Evolutionary conservation across 2,113 vertebrate genomes (phyloP).

Genomic region (Corythornis madagascariensis): DNA sequence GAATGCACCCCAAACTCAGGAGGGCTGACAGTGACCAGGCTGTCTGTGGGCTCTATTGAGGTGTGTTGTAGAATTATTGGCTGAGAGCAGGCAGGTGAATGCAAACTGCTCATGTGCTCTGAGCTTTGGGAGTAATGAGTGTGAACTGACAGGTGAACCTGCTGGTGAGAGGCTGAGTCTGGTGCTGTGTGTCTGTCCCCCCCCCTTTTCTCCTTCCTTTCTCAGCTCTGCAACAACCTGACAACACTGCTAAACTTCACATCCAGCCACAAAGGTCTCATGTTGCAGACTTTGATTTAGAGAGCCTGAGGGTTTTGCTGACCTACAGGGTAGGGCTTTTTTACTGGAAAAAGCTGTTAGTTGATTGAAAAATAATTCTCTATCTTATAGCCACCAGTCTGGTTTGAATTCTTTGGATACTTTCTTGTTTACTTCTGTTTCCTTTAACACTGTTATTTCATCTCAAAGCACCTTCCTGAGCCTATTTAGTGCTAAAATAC

Average conservation of each 20-base stretch:
- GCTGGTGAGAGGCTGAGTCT: not conserved
- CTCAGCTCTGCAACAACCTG: not conserved
- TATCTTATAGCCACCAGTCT: not conserved
- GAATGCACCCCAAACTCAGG: not conserved
- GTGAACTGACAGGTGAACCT: not conserved
- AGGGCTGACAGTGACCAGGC: not conserved
- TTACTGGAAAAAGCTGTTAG: not conserved
- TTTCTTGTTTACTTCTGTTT: slow-evolving; percentile 25
- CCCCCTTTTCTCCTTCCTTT: not conserved
- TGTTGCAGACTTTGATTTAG: not conserved
- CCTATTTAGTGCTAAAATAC: not conserved
- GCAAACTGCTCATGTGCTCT: not conserved
- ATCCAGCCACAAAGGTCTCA: not conserved
- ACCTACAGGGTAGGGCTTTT: not conserved
- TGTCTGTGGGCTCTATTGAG: not conserved
- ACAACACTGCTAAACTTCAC: not conserved
- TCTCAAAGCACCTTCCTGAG: not conserved
- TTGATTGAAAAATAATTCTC: not conserved
- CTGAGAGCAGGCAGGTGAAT: not conserved
- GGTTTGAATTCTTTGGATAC: not conserved
- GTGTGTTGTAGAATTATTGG: not conserved
- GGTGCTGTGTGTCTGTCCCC: not conserved
- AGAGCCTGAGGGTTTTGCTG: not conserved
- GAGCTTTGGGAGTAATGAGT: not conserved
- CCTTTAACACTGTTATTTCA: not conserved